phyloP scores from a whole-genome alignment of 1,140 invertebrate genomes.

The Fopius arisanus region DNA sequence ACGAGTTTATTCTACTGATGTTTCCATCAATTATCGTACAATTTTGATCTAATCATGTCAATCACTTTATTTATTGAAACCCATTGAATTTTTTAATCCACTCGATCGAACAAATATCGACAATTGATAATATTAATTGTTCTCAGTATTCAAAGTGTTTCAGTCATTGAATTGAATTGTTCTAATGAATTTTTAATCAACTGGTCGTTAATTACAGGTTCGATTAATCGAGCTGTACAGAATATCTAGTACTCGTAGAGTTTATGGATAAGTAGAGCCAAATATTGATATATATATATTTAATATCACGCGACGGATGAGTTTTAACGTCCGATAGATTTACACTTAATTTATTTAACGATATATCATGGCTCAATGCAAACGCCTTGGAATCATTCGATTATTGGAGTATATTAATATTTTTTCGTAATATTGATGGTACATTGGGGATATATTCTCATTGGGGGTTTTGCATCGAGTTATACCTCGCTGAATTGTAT shows the following conservation, averaged over 20 bases:
- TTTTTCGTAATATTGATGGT: neutral
- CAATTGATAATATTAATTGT: too few relatives aligned
- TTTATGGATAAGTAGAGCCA: conserved; percentile 18
- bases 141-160: too few relatives aligned
- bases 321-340: neutral
- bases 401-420: neutral
- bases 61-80: too few relatives aligned
- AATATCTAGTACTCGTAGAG: neutral
- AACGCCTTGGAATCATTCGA: neutral
- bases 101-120: too few relatives aligned
- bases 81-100: too few relatives aligned
- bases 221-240: neutral
- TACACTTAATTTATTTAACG: conserved; percentile 10
- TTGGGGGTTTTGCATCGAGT: neutral
- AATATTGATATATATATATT: conserved; percentile 12
- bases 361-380: neutral
- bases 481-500: conserved; percentile 9
- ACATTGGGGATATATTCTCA: neutral
- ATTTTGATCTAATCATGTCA: too few relatives aligned
- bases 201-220: too few relatives aligned
- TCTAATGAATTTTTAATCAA: too few relatives aligned
- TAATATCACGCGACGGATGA: neutral
- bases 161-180: too few relatives aligned
- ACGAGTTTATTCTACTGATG: too few relatives aligned
- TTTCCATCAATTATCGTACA: too few relatives aligned